Conservation (phyloP, 1,140 invertebrate genomes). For the Agraylea sexmaculata region DNA sequence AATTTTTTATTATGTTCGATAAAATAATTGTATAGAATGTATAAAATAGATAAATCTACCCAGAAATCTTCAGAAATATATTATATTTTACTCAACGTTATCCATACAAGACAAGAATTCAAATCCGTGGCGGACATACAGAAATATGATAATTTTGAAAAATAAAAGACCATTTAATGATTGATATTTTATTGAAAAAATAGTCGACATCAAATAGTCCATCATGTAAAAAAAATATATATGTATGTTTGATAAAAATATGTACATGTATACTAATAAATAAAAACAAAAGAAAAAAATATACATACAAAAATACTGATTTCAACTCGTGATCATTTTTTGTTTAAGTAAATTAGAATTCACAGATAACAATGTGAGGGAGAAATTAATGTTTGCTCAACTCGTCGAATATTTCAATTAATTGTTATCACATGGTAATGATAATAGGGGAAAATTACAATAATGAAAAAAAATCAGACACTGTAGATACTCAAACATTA, state of each 20-base stretch:
- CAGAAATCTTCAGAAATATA: neutral
- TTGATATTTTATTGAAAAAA: conserved; percentile 21
- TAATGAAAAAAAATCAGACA: conserved; percentile 1
- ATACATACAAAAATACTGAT: conserved; percentile 22
- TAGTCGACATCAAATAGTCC: conserved; percentile 22
- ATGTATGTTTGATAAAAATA: conserved; percentile 21
- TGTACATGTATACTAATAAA: conserved; percentile 20
- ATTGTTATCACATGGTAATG: conserved; percentile 4
- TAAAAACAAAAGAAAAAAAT: conserved; percentile 21
- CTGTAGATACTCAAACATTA: neutral
- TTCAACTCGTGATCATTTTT: conserved; percentile 19
- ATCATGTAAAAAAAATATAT: conserved; percentile 23
- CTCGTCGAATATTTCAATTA: conserved; percentile 2
- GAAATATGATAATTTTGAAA: conserved; percentile 2
- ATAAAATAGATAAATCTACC: neutral
- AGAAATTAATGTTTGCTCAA: conserved; percentile 1
- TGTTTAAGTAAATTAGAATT: conserved; percentile 15
- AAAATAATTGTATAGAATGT: conserved; percentile 1
- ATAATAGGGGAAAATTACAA: neutral
- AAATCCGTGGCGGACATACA: neutral
- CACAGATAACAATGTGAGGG: conserved; percentile 1
- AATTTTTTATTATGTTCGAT: neutral
- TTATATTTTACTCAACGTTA: neutral
- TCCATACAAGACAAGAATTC: neutral
- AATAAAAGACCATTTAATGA: conserved; percentile 9